A percentile compares a stretch with the other conserved stretches of the same genome.
These are phyloP conservation scores for Xylophagus ater DNA, from an alignment of 2,888 invertebrate species.

Conservation along the genomic window DNA sequence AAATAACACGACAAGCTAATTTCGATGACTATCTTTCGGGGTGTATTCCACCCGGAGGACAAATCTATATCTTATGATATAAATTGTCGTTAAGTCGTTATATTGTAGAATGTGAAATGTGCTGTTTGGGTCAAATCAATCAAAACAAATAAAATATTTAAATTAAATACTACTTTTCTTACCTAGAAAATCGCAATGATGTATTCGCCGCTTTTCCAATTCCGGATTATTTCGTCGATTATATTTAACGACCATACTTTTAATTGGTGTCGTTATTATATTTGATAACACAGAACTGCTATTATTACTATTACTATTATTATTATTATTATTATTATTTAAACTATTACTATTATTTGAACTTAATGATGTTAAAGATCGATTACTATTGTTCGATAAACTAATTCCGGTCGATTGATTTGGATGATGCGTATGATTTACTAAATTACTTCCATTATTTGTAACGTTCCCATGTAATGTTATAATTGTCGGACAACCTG, in stretches of 20 bases:
- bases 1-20: no score
- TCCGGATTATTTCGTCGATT: constrained; percentile 95
- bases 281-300: constrained; percentile 24
- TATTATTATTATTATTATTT: constrained; percentile 14
- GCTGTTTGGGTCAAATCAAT: no score
- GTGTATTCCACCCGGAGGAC: no score
- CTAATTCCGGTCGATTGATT: constrained; percentile 1
- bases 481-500: constrained; percentile 30
- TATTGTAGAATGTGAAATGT: no score
- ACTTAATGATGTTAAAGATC: constrained; percentile 24
- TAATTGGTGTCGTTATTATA: constrained; percentile 26
- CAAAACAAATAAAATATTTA: no score
- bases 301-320: constrained; percentile 13
- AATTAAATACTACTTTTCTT: no score
- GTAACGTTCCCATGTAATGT: constrained; percentile 25
- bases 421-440: constrained; percentile 4
- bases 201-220: constrained; percentile 87
- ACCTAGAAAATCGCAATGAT: constrained; percentile 94
- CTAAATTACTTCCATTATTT: constrained; percentile 7
- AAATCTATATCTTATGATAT: no score
- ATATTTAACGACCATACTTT: constrained; percentile 52
- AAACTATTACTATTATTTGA: constrained; percentile 12
- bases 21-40: no score
- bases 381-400: constrained; percentile 15
- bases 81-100: no score